phyloP scores from a whole-genome alignment of 1,140 invertebrate species.

The Temnothorax longispinosus region DNA sequence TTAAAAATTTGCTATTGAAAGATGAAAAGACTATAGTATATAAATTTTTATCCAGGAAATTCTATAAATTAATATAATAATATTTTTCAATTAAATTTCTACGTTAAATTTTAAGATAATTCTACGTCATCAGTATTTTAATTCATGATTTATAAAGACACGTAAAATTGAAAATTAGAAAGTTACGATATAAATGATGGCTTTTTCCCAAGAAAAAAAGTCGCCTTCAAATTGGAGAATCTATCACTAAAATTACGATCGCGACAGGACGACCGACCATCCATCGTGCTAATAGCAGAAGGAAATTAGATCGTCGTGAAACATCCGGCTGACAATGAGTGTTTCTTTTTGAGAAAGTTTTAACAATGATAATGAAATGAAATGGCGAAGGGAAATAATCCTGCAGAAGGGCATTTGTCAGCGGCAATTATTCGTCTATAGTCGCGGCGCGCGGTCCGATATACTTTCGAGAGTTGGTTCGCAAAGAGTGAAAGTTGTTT shows the following conservation, averaged over 20 bases:
- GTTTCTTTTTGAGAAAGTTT: neutral
- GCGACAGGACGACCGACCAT: neutral
- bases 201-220: neutral
- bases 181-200: neutral
- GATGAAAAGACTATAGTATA: neutral
- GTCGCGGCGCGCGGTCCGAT: neutral
- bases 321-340: neutral
- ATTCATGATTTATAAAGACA: neutral
- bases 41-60: neutral
- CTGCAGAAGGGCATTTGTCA: neutral
- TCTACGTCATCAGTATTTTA: neutral
- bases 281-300: neutral
- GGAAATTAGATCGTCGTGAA: neutral
- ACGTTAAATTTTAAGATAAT: neutral
- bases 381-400: neutral
- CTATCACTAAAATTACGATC: neutral
- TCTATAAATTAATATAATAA: neutral
- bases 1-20: neutral
- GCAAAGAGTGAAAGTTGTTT: conserved; percentile 63
- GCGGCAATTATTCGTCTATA: neutral
- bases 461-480: conserved; percentile 20
- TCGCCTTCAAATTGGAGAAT: neutral
- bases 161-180: neutral
- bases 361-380: neutral
- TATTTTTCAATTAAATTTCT: neutral